These are phyloP conservation scores for Gymnocypris eckloni DNA, from an alignment of 2,797 vertebrate species.

Conservation along the genomic window DNA sequence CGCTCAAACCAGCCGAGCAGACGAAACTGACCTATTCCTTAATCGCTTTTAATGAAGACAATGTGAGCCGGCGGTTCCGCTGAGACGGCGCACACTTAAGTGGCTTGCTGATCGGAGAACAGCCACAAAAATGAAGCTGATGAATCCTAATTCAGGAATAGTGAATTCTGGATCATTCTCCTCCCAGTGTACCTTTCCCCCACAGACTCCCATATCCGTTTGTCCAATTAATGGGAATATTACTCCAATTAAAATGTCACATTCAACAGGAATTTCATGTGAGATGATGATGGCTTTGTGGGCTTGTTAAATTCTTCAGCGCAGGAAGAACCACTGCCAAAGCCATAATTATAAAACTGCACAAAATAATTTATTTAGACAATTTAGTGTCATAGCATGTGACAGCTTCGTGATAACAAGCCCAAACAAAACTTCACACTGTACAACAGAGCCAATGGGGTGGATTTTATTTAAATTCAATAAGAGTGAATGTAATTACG, in stretches of 20 bases:
- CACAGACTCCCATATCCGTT: constrained; percentile 72
- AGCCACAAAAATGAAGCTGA: constrained; percentile 68
- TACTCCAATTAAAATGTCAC: constrained; percentile 80
- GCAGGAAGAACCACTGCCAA: constrained; percentile 38
- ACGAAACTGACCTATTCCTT: constrained; percentile 79
- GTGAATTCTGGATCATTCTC: constrained; percentile 73
- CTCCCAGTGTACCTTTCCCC: constrained; percentile 71
- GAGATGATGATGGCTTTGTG: constrained; percentile 67
- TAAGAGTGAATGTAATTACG: constrained; percentile 20
- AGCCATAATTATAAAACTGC: constrained; percentile 19
- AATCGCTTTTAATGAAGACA: constrained; percentile 81
- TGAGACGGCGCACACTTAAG: constrained; percentile 61
- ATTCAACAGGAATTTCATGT: constrained; percentile 77
- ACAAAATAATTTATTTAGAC: constrained; percentile 10
- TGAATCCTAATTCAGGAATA: constrained; percentile 72
- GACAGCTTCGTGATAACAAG: constrained; percentile 21
- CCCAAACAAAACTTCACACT: constrained; percentile 12
- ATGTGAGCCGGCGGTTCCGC: constrained; percentile 70
- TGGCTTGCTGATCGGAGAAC: constrained; percentile 55
- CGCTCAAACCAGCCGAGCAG: constrained; percentile 68
- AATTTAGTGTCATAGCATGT: constrained; percentile 11
- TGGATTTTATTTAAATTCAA: constrained; percentile 25
- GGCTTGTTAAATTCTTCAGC: constrained; percentile 61
- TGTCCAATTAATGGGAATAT: constrained; percentile 78
- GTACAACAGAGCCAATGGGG: neutral